Conservation (phyloP, 2,888 invertebrate genomes). For the Pelosia muscerda region DNA sequence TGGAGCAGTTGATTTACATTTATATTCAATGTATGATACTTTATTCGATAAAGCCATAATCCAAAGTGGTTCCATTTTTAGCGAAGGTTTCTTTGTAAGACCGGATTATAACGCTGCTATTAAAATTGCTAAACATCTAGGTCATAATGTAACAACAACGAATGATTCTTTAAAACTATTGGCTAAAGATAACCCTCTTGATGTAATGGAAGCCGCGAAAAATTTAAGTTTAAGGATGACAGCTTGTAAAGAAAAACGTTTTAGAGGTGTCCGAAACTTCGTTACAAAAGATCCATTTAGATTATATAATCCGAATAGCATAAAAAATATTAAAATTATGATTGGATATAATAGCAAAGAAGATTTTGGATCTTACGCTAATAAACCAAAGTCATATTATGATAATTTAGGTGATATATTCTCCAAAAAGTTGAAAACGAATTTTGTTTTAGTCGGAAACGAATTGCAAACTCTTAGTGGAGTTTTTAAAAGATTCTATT, state of each 20-base stretch:
- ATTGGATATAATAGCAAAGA: conserved; percentile 66
- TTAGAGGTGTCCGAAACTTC: conserved; percentile 52
- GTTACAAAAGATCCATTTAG: conserved; percentile 50
- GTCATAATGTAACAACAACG: conserved; percentile 45
- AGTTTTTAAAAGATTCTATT: conserved; percentile 52
- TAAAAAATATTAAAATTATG: conserved; percentile 53
- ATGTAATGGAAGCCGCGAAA: conserved; percentile 55
- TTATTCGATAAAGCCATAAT: conserved; percentile 66
- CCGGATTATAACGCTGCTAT: conserved; percentile 56
- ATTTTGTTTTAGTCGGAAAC: conserved; percentile 19
- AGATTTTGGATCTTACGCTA: conserved; percentile 49
- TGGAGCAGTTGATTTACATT: conserved; percentile 65
- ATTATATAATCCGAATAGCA: conserved; percentile 44
- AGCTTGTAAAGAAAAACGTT: conserved; percentile 60
- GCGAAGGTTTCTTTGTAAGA: conserved; percentile 53
- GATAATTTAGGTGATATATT: conserved; percentile 32
- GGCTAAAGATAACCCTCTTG: conserved; percentile 52
- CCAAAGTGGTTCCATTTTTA: conserved; percentile 64
- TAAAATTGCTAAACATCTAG: conserved; percentile 61
- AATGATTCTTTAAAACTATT: conserved; percentile 59
- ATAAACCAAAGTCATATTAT: conserved; percentile 45
- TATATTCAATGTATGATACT: conserved; percentile 59
- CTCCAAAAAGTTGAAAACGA: conserved; percentile 24
- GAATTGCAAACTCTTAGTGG: conserved; percentile 45
- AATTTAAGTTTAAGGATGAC: conserved; percentile 49